Evolutionary conservation across 2,888 invertebrate genomes (phyloP), one percentile per base, ranked within the genome.

Genomic region (Melanostoma mellinum): DNA sequence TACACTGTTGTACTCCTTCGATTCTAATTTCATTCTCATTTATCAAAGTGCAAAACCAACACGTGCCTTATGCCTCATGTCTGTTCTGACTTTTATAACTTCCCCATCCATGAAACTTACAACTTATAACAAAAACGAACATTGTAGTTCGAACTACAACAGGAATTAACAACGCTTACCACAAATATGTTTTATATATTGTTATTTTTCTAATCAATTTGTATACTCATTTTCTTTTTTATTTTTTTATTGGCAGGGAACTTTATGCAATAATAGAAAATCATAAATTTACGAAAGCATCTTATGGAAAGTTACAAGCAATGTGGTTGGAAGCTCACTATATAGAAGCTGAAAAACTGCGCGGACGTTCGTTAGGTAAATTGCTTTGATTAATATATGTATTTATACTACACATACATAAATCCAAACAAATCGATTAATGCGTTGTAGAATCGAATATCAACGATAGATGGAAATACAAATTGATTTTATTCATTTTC

Each of bases 251-350:
- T 67, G 71, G 33, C 88, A 91, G 96, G 87, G 97, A 97, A 91
- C 93, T 97, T 87, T 97, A 98, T 93, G 93, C 95, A 88, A 97
- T 98, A 89, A 92, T 98, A 86, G 97, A 98, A 92, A 94, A 95
- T 90, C 96, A 97, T 92, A 96, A 96, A 90, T 98, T 98, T 92
- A 95, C 96, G 87, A 97, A 97, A 92, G 94, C 95, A 86, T 96
- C 96, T 8, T 97, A 98, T 92, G 95, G 95, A 58, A 97, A 97
- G 90, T 92, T 98, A 63, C 95, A 95, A 88, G 96, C 96, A 63
- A 96, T 98, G 96, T 98, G 98, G 98, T 93, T 97, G 86, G 97
- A 98, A 89, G 97, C 98, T 9, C 97, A 97, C 90, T 98, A 98
- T 89, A 96, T 96, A 89, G 98, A 98, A 90, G 97, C 97, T 20